Base-by-base conservation (phyloP, 2,888 invertebrate genomes). In the Furcula furcula region DNA sequence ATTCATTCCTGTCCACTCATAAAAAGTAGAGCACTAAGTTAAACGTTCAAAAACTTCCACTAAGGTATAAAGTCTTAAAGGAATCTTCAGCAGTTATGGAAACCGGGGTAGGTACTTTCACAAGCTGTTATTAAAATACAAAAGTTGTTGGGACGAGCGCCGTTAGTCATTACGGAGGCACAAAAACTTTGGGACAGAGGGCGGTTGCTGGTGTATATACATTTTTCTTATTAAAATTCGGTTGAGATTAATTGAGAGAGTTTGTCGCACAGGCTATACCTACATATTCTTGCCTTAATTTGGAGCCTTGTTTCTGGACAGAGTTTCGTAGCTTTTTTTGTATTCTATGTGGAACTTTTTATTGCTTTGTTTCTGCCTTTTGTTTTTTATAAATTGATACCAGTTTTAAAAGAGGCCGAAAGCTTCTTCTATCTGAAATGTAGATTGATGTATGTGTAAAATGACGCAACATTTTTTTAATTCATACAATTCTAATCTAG, bases 71-170 rank as follows among this genome's bases (percentile, higher is more conserved):
- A 51, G 40, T 51, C 55, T 50, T 44, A 50, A 46, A 58, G 63
- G 52, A 47, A 46, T 22, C 40, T 23, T 26, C 29, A 13, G 26
- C 44, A 55, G 36, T 48, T 46, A 28, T 27, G 13, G 23, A 31
- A 51, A 39, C 27, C 29, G 30, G 48, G 44, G 65, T 64, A 62
- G 44, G 65, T 64, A 62, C 64, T 70, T 63, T 55, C 60, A 68
- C 61, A 56, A 52, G 56, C 54, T 54, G 65, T 71, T 72, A 74
- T 79, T 76, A 76, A 77, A 77, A 79, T 74, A 76, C 76, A 70
- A 65, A 72, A 70, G 68, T 71, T 58, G 55, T 52, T 51, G 37
- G 37, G 48, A 55, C 60, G 45, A 55, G 52, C 55, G 64, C 56
- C 55, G 66, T 60, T 63, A 61, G 64, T 70, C 70, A 71, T 74